phyloP scores from a whole-genome alignment of 2,113 vertebrate species.

The Helogale parvula region DNA sequence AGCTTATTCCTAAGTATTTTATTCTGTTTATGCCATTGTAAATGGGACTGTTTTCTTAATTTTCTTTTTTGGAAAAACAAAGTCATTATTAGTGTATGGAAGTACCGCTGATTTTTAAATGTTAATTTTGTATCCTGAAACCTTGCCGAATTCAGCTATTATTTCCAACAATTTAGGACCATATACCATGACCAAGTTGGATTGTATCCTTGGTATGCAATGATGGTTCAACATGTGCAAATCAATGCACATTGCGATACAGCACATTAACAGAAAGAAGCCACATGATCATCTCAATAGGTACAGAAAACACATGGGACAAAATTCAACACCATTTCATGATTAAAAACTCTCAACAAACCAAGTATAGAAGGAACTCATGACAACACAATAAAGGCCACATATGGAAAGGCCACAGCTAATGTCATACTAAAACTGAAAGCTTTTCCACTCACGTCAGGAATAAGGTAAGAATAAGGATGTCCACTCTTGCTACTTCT shows the following conservation, averaged over 20 bases:
- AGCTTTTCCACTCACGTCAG: neutral
- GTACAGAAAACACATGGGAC: neutral
- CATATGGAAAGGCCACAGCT: neutral
- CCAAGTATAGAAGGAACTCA: neutral
- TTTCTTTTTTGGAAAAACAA: neutral
- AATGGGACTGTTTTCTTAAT: neutral
- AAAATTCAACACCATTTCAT: neutral
- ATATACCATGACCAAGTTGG: neutral
- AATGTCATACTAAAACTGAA: neutral
- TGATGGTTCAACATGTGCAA: neutral
- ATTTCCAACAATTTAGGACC: neutral
- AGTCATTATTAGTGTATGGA: neutral
- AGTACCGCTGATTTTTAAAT: neutral
- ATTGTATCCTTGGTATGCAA: neutral
- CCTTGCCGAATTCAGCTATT: neutral
- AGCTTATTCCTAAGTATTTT: neutral
- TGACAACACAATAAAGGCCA: neutral
- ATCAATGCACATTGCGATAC: neutral
- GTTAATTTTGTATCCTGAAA: neutral
- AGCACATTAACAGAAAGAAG: neutral
- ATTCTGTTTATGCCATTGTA: neutral
- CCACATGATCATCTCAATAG: neutral
- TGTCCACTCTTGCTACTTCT: neutral
- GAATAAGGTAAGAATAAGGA: neutral
- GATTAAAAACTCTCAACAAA: neutral